Evolutionary conservation across 2,113 vertebrate genomes (phyloP).

Genomic region (Myiagra hebetior): DNA sequence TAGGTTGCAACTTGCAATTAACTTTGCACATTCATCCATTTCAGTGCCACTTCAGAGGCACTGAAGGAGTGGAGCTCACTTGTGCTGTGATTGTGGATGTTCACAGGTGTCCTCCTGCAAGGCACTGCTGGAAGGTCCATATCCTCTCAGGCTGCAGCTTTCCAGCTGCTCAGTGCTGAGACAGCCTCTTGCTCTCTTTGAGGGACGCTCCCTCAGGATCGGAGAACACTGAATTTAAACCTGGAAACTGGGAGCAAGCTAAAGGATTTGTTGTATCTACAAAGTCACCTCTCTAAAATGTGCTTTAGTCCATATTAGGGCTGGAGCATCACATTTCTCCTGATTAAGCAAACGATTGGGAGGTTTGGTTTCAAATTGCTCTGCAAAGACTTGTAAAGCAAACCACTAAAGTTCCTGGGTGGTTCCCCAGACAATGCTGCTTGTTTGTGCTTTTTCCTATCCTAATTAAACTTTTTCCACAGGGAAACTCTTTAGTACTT

Average conservation of each 20-base stretch:
- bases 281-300: constrained; percentile 5
- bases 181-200: background rate
- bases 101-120: background rate
- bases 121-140: background rate
- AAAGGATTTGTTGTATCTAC: background rate
- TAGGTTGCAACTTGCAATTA: background rate
- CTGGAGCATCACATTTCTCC: constrained; percentile 13
- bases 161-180: background rate
- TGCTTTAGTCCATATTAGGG: background rate
- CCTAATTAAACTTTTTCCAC: background rate
- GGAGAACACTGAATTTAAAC: background rate
- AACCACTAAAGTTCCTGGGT: background rate
- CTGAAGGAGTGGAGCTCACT: background rate
- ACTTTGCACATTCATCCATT: background rate
- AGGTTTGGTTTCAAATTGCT: background rate
- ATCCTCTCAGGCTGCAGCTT: background rate
- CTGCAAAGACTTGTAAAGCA: background rate
- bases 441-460: background rate
- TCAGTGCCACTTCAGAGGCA: background rate
- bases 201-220: background rate
- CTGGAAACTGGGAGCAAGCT: background rate
- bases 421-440: background rate
- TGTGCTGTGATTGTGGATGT: background rate
- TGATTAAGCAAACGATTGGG: background rate
- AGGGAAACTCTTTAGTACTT: background rate